Base-by-base conservation (phyloP, 2,888 invertebrate genomes). In the Agrilus cyanescens region DNA sequence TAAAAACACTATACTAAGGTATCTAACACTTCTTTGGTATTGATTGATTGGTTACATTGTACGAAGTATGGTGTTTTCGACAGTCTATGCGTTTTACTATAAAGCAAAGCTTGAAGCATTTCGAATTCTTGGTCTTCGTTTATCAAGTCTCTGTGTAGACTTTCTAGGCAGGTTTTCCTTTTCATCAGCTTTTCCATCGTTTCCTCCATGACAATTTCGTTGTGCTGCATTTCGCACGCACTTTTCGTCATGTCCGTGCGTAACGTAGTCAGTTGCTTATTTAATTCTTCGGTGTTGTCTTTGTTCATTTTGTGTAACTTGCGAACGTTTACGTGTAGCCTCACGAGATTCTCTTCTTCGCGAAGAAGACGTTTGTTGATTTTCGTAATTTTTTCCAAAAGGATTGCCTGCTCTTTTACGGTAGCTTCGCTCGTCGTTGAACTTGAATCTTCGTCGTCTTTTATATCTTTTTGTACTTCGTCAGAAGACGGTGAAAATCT, bases 311-410 rank as follows among this genome's bases (percentile, higher is more conserved):
- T 62, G 43, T 63, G 65, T 52, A 61, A 61, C 63, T 60, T 76
- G 67, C 55, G 74, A 47, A 57, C 67, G 61, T 48, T 73, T 51
- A 57, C 72, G 67, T 63, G 75, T 67, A 87, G 60, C 51, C 82
- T 70, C 4, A 82, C 77, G 3, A 86, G 70, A 43, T 76, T 66
- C 59, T 84, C 83, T 58, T 85, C 84, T 60, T 85, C 84, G 44
- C 78, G 72, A 44, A 84, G 77, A 44, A 87, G 65, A 55, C 78
- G 73, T 58, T 83, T 81, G 61, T 86, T 85, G 18, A 85, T 68
- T 40, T 79, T 76, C 16, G 81, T 74, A 38, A 86, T 73, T 62
- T 78, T 81, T 56, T 86, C 85, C 54, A 83, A 68, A 50, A 84
- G 69, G 54, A 81, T 78, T n/a, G 82, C 72, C 66, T 82, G 80